Percentiles rank a stretch among this genome's conserved stretches.
phyloP scores from a whole-genome alignment of 2,113 vertebrate genomes.

The Centropus unirufus region DNA sequence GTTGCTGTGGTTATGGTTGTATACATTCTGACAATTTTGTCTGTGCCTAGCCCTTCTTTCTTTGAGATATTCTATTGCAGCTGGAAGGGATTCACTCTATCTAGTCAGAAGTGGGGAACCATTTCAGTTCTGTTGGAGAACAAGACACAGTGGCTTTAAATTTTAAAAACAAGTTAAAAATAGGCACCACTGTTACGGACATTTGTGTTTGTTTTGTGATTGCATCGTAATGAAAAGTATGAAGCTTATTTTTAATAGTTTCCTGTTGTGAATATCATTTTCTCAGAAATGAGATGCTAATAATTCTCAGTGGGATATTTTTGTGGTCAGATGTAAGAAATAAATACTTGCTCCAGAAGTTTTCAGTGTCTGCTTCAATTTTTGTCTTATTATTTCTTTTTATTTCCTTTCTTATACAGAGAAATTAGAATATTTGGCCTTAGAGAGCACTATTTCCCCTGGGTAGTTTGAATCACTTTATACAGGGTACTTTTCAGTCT shows the following conservation, averaged over 20 bases:
- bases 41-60: background rate
- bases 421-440: background rate
- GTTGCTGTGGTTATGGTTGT: background rate
- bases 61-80: background rate
- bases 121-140: background rate
- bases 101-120: background rate
- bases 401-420: background rate
- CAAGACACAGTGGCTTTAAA: background rate
- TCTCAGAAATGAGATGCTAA: conserved; percentile 48
- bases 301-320: conserved; percentile 50
- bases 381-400: background rate
- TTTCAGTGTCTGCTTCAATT: background rate
- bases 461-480: background rate
- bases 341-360: conserved; percentile 20
- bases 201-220: conserved; percentile 42
- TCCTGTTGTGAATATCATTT: conserved; percentile 63
- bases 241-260: conserved; percentile 41
- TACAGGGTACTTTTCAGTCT: background rate
- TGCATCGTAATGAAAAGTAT: conserved; percentile 45
- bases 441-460: background rate
- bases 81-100: background rate
- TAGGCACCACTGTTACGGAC: background rate
- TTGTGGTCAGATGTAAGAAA: conserved; percentile 38
- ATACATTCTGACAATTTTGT: background rate
- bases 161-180: conserved; percentile 68